Evolutionary conservation across 2,797 vertebrate species (phyloP), one percentile per base, ranked within the genome.

Genomic region (Potorous gilbertii): DNA sequence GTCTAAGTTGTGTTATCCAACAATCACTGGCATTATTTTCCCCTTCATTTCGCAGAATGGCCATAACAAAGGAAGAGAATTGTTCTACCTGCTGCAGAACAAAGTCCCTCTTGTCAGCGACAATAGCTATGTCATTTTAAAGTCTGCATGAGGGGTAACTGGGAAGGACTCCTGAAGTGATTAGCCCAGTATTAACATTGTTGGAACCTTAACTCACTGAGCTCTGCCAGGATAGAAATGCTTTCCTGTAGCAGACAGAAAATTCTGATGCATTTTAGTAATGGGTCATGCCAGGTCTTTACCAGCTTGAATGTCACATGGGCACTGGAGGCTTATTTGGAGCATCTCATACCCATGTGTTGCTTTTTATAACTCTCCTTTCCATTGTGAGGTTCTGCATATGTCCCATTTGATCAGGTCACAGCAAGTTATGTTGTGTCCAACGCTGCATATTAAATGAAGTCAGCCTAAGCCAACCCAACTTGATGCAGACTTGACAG

Each of bases 331-430:
- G 94, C 95, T 96, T 96, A 81, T 97, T 96, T 96, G 90, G 87
- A 96, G 92, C 91, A 96, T 52, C 94, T 98, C 95, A 97, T 96
- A 93, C 34, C 87, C 95, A 4, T 92, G 81, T 31, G 95, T 97
- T 95, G 57, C 92, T 97, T 98, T 98, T 98, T 98, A 96, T 97
- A 97, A 94, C 93, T 97, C 94, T 96, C 50, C 56, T 96, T 95
- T 91, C 62, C 66, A 93, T 96, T 96, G 96, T 92, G 91, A 93
- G 93, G 97, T 90, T 98, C 97, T 96, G 87, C 29, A 94, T 96
- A 95, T 93, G 90, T 98, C 95, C 56, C 66, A 34, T 97, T 97
- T 98, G 95, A 98, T 98, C 93, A 98, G 94, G 50, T 97, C 97
- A 97, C 91, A 94, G 94, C 93, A 97, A 93, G 93, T 96, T 57